Conservation (phyloP, 2,113 vertebrate species). For the Okapia johnstoni region DNA sequence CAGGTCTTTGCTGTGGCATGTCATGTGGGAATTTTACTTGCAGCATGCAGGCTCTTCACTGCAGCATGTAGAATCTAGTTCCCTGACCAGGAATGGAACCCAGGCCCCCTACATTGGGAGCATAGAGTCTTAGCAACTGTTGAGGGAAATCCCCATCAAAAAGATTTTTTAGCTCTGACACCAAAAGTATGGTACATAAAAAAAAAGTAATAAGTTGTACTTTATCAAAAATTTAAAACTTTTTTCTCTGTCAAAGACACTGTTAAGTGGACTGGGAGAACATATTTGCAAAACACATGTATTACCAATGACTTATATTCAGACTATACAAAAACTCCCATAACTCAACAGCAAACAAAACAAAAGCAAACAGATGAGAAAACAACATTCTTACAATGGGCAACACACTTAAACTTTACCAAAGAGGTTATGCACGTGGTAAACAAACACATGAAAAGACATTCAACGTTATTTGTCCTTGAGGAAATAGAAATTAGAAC, state of each 20-base stretch:
- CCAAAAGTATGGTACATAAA: background rate
- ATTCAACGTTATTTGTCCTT: background rate
- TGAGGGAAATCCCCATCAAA: background rate
- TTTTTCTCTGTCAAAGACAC: background rate
- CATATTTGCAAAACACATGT: background rate
- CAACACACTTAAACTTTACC: background rate
- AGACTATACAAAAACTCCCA: background rate
- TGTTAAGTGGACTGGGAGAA: background rate
- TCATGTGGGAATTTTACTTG: background rate
- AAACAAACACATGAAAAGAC: background rate
- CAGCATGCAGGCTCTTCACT: accelerated
- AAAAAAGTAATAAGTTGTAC: background rate
- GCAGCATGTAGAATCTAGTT: background rate
- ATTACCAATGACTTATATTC: background rate
- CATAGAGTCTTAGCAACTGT: background rate
- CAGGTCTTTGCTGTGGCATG: background rate
- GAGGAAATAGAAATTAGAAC: background rate
- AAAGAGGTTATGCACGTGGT: background rate
- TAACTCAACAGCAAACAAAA: background rate
- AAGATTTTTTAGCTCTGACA: background rate
- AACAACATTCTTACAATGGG: background rate
- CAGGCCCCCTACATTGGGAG: background rate
- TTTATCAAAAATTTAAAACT: background rate
- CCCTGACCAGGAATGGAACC: background rate
- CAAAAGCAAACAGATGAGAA: background rate